Evolutionary conservation across 37 sponge, comb jelly and placozoan genomes (phyloP).

Genomic region (Dysidea cf. avara): DNA sequence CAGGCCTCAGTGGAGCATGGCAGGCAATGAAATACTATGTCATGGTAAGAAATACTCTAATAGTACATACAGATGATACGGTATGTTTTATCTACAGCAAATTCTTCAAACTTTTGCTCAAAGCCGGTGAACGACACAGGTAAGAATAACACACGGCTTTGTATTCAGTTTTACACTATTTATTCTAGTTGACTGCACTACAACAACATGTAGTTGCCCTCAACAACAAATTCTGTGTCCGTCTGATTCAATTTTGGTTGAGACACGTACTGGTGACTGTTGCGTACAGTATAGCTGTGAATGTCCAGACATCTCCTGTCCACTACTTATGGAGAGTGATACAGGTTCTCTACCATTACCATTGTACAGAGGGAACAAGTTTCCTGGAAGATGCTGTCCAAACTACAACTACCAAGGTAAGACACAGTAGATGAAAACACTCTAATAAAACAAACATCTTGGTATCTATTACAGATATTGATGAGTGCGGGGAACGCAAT

Average conservation of each 20-base stretch:
- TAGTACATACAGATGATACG: too few species aligned
- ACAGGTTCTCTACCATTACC: conserved; percentile 68
- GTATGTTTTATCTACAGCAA: neutral
- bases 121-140: conserved; percentile 2
- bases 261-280: conserved; percentile 43
- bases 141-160: neutral
- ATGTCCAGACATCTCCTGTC: conserved; percentile 72
- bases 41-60: conserved; percentile 24
- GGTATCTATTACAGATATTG: conserved; percentile 51
- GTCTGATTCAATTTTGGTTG: conserved; percentile 58
- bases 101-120: neutral
- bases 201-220: conserved; percentile 52
- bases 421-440: too few species aligned
- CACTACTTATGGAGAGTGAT: conserved; percentile 67
- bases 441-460: neutral
- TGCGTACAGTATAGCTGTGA: conserved; percentile 76
- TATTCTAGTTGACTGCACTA: conserved; percentile 11
- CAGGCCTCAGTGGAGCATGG: conserved; percentile 68
- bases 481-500: conserved; percentile 54
- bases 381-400: conserved; percentile 83
- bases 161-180: too few species aligned
- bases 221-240: conserved; percentile 61
- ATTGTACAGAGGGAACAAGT: conserved; percentile 49
- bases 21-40: conserved; percentile 30
- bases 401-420: conserved; percentile 59